phyloP scores from a whole-genome alignment of 2,888 invertebrate genomes.

The Petrophora chlorosata region DNA sequence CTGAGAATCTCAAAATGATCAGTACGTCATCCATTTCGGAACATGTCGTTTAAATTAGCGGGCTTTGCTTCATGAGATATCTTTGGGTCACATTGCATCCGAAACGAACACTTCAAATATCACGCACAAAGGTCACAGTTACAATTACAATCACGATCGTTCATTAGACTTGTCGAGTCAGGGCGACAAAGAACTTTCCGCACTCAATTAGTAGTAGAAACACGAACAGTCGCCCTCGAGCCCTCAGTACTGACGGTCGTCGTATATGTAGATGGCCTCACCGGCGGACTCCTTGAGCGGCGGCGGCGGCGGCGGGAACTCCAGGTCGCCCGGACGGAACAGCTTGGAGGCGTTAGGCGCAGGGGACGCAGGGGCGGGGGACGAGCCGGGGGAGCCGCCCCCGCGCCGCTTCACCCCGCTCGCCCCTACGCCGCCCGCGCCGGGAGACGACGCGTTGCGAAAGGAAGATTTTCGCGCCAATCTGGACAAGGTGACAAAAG shows the following conservation, averaged over 20 bases:
- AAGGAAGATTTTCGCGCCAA: slow-evolving; percentile 88
- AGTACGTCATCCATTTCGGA: neutral
- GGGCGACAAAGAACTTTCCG: slow-evolving; percentile 1
- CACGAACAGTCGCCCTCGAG: slow-evolving; percentile 21
- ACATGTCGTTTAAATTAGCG: slow-evolving; percentile 2
- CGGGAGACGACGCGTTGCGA: slow-evolving; percentile 75
- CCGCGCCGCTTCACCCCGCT: slow-evolving; percentile 77
- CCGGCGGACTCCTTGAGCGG: slow-evolving; percentile 87
- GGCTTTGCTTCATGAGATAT: slow-evolving; percentile 15
- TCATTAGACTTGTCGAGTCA: neutral
- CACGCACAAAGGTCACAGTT: too few species aligned
- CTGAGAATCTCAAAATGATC: too few species aligned
- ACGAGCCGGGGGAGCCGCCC: slow-evolving; percentile 65
- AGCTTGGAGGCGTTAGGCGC: slow-evolving; percentile 79
- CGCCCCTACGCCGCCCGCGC: too few species aligned
- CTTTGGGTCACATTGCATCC: too few species aligned
- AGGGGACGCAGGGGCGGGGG: slow-evolving; percentile 76
- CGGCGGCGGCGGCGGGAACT: slow-evolving; percentile 72
- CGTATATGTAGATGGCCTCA: slow-evolving; percentile 85
- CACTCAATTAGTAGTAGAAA: slow-evolving; percentile 9
- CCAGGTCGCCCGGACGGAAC: slow-evolving; percentile 73
- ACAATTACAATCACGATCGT: neutral
- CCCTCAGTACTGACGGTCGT: slow-evolving; percentile 74
- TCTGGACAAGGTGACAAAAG: too few species aligned
- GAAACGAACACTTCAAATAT: too few species aligned